Conservation (phyloP, 1,140 invertebrate species). For the Pseudoatta argentina region DNA sequence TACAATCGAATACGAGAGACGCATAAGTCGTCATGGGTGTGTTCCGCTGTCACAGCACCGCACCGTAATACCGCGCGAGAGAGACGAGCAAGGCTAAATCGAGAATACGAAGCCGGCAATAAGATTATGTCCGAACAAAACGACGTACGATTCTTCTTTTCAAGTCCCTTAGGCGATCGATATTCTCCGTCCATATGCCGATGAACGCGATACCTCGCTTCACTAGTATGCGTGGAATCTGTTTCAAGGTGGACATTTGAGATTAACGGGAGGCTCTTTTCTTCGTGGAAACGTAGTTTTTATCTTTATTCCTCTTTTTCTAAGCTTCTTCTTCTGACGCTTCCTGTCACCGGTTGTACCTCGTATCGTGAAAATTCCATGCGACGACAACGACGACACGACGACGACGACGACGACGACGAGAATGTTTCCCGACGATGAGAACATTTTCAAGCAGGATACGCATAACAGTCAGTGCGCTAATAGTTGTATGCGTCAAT, state of each 20-base stretch:
- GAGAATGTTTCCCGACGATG: background rate
- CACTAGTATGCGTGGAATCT: constrained; percentile 58
- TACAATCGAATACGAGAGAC: constrained; percentile 61
- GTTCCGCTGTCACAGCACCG: constrained; percentile 60
- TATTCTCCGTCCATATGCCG: constrained; percentile 17
- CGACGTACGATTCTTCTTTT: background rate
- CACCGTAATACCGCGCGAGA: background rate
- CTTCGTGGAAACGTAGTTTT: background rate
- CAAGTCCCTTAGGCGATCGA: background rate
- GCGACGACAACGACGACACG: background rate
- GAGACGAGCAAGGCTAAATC: constrained; percentile 45
- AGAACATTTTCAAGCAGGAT: background rate
- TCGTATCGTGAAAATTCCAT: constrained; percentile 7
- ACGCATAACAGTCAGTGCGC: background rate
- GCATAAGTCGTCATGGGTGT: constrained; percentile 63
- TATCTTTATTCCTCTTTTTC: background rate
- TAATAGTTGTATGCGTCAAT: constrained; percentile 24
- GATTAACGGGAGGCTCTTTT: constrained; percentile 62
- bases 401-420: background rate
- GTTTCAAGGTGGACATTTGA: constrained; percentile 48
- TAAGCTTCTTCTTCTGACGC: no score
- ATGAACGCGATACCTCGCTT: constrained; percentile 31
- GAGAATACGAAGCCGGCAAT: constrained; percentile 9
- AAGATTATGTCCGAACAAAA: constrained; percentile 3
- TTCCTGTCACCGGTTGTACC: background rate